A percentile compares a stretch with the other conserved stretches of the same genome.
phyloP scores from a whole-genome alignment of 2,888 invertebrate genomes.

The Mesodorylaimus sp. region DNA sequence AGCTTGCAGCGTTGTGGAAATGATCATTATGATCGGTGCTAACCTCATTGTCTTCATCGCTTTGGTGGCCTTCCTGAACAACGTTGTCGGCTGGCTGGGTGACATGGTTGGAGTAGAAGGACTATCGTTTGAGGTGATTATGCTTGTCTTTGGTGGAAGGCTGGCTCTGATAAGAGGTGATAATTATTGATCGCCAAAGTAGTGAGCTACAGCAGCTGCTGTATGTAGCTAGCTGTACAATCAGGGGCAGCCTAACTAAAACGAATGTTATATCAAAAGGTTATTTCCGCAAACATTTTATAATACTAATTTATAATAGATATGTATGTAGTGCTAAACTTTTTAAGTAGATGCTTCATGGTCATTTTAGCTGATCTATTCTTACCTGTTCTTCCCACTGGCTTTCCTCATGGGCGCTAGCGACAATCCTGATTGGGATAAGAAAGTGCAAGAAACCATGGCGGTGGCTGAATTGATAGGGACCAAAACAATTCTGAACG shows the following conservation, averaged over 20 bases:
- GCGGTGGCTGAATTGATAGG: conserved; percentile 25
- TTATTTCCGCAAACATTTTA: too few species aligned
- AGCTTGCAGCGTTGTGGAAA: conserved; percentile 53
- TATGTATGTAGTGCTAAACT: too few species aligned
- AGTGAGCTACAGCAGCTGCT: too few species aligned
- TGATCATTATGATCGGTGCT: conserved; percentile 65
- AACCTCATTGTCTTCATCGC: conserved; percentile 77
- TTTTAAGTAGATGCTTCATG: too few species aligned
- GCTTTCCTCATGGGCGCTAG: conserved; percentile 60
- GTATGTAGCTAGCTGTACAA: too few species aligned
- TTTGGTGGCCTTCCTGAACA: conserved; percentile 61
- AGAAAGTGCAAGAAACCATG: not conserved
- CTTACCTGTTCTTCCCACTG: conserved; percentile 71
- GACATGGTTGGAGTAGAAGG: conserved; percentile 48
- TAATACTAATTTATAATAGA: too few species aligned
- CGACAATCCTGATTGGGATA: conserved; percentile 8
- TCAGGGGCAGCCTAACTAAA: too few species aligned
- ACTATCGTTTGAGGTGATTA: conserved; percentile 38
- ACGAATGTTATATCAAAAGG: too few species aligned
- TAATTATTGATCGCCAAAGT: too few species aligned
- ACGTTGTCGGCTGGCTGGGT: conserved; percentile 59
- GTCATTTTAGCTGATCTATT: too few species aligned
- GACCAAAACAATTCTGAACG: conserved; percentile 27
- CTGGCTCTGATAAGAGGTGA: too few species aligned
- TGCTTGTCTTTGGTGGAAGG: too few species aligned